A percentile compares a stretch with the other conserved stretches of the same genome.
Evolutionary conservation across 2,113 vertebrate species (phyloP).

Genomic region (Aplodontia rufa): DNA sequence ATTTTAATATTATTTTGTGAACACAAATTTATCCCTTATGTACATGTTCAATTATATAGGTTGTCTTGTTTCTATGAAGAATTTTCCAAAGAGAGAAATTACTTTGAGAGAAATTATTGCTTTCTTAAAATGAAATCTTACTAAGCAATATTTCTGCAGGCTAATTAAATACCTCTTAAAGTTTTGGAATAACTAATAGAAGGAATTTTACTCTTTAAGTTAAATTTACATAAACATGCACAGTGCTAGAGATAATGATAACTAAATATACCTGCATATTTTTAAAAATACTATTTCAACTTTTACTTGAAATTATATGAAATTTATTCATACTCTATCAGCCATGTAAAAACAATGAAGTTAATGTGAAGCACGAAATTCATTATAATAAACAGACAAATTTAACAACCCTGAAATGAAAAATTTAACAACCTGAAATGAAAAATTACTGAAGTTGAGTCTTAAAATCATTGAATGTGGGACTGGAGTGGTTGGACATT

Average conservation of each 20-base stretch:
- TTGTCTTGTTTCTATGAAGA: background rate
- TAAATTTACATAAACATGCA: background rate
- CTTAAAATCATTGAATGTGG: slow-evolving; percentile 43
- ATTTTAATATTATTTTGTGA: background rate
- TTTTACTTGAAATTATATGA: background rate
- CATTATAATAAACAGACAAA: slow-evolving; percentile 28
- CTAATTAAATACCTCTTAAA: background rate
- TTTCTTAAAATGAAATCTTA: background rate
- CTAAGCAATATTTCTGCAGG: background rate
- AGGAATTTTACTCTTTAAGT: background rate
- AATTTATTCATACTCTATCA: slow-evolving; percentile 47
- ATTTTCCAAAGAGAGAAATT: background rate
- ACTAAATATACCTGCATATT: slow-evolving; percentile 34
- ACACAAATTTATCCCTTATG: background rate
- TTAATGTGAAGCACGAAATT: slow-evolving; percentile 16
- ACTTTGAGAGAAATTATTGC: background rate
- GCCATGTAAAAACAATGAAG: background rate
- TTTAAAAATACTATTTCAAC: slow-evolving; percentile 49
- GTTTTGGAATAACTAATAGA: background rate
- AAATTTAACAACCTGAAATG: background rate
- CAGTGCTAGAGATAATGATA: background rate
- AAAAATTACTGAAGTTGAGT: slow-evolving; percentile 16
- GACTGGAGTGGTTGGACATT: too few species aligned
- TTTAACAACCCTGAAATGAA: slow-evolving; percentile 3
- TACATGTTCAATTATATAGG: slow-evolving; percentile 1